A percentile compares a stretch with the other conserved stretches of the same genome.
These are phyloP conservation scores for Tamias sibiricus DNA, from an alignment of 2,113 vertebrate species.

Conservation along the genomic window DNA sequence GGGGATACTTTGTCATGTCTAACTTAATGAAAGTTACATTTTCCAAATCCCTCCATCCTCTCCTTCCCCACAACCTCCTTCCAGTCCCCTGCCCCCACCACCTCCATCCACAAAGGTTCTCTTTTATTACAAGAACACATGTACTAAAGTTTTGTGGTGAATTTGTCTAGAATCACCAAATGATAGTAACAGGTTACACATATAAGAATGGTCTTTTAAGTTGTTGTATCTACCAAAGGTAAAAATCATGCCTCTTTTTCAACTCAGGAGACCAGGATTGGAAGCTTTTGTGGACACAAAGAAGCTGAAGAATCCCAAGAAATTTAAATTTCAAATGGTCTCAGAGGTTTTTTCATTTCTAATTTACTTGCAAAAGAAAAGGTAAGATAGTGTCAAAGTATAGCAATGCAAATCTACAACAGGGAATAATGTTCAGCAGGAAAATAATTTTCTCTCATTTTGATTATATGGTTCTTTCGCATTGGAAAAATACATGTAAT, in stretches of 20 bases:
- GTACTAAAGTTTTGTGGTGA: not conserved
- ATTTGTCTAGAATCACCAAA: not conserved
- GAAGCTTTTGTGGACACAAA: not conserved
- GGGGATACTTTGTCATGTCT: not conserved
- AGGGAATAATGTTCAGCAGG: slow-evolving; percentile 86
- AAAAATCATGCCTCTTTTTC: slow-evolving; percentile 18
- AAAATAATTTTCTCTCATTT: slow-evolving; percentile 77
- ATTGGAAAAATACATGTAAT: slow-evolving; percentile 68
- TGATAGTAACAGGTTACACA: not conserved
- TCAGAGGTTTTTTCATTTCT: slow-evolving; percentile 28
- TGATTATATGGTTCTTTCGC: slow-evolving; percentile 19
- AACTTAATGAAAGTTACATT: slow-evolving; percentile 36
- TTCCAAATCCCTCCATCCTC: not conserved
- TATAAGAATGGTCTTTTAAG: not conserved
- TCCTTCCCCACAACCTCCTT: not conserved
- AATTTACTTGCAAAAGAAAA: slow-evolving; percentile 29
- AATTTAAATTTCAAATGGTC: slow-evolving; percentile 3
- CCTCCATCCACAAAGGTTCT: not conserved
- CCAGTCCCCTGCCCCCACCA: not conserved
- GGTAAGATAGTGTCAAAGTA: slow-evolving; percentile 54
- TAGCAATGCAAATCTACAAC: slow-evolving; percentile 59
- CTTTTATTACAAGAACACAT: not conserved
- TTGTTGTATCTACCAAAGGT: not conserved
- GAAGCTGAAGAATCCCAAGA: slow-evolving; percentile 9
- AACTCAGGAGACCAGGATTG: not conserved